Conservation (phyloP, 2,888 invertebrate species). For the Cyclophora punctaria region DNA sequence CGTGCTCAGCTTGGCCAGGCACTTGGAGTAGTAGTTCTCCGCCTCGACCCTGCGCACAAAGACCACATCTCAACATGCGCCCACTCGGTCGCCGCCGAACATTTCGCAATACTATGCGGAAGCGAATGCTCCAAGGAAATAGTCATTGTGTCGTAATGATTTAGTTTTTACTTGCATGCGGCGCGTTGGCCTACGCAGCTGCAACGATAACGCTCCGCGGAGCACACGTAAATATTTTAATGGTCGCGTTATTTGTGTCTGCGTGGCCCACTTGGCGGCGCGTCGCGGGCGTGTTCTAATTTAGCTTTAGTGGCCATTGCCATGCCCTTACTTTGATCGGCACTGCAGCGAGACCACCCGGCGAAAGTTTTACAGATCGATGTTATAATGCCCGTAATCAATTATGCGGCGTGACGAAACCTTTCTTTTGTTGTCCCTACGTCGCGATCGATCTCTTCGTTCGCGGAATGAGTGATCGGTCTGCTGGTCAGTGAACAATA, state of each 20-base stretch:
- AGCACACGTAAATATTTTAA: slow-evolving; percentile 27
- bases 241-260: slow-evolving; percentile 39
- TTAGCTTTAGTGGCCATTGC: slow-evolving; percentile 53
- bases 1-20: slow-evolving; percentile 87
- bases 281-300: slow-evolving; percentile 47
- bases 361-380: slow-evolving; percentile 31
- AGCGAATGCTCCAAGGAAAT: slow-evolving; percentile 22
- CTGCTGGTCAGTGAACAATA: slow-evolving; percentile 41
- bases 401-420: slow-evolving; percentile 28
- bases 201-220: neutral
- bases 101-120: slow-evolving; percentile 20
- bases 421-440: slow-evolving; percentile 29
- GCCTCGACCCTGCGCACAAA: slow-evolving; percentile 85
- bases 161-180: slow-evolving; percentile 21
- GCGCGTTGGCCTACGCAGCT: neutral
- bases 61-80: too few species aligned
- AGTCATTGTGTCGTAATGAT: slow-evolving; percentile 27
- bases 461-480: slow-evolving; percentile 25
- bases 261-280: slow-evolving; percentile 54
- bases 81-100: neutral
- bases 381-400: slow-evolving; percentile 20
- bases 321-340: slow-evolving; percentile 38
- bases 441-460: slow-evolving; percentile 13
- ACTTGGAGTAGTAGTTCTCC: slow-evolving; percentile 93
- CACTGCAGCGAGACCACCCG: slow-evolving; percentile 14